A percentile compares a stretch with the other conserved stretches of the same genome.
Evolutionary conservation across 2,888 invertebrate species (phyloP).

Genomic region (Polietes domitor): DNA sequence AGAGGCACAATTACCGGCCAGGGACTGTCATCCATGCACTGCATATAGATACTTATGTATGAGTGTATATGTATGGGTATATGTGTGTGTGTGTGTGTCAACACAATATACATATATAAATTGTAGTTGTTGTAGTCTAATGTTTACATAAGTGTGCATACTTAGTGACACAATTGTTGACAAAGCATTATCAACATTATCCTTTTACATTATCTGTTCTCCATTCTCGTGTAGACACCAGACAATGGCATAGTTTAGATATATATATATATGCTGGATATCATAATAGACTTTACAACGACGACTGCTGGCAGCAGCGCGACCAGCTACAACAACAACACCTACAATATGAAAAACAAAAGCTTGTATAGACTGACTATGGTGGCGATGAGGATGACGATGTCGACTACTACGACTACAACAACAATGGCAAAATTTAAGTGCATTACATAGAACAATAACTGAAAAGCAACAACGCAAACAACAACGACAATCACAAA

Average conservation of each 20-base stretch:
- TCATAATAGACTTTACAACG: slow-evolving; percentile 33
- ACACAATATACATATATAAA: slow-evolving; percentile 10
- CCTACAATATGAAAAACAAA: background rate
- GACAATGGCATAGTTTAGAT: slow-evolving; percentile 54
- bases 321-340: slow-evolving; percentile 23
- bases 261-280: slow-evolving; percentile 50
- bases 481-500: slow-evolving; percentile 38
- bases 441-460: slow-evolving; percentile 56
- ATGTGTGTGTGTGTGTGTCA: too few relatives aligned
- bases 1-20: too few relatives aligned
- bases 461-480: slow-evolving; percentile 40
- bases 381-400: background rate
- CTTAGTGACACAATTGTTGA: slow-evolving; percentile 63
- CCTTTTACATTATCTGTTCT: slow-evolving; percentile 62
- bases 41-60: too few relatives aligned
- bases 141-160: slow-evolving; percentile 45
- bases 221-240: slow-evolving; percentile 34
- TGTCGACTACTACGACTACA: slow-evolving; percentile 19
- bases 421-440: slow-evolving; percentile 48
- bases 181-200: slow-evolving; percentile 65
- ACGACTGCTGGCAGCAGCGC: background rate
- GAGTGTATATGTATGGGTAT: too few relatives aligned
- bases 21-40: too few relatives aligned
- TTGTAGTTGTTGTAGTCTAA: slow-evolving; percentile 1
- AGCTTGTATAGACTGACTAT: slow-evolving; percentile 15